Conservation (phyloP, 2,888 invertebrate species). For the Lasioglossum villosulum region DNA sequence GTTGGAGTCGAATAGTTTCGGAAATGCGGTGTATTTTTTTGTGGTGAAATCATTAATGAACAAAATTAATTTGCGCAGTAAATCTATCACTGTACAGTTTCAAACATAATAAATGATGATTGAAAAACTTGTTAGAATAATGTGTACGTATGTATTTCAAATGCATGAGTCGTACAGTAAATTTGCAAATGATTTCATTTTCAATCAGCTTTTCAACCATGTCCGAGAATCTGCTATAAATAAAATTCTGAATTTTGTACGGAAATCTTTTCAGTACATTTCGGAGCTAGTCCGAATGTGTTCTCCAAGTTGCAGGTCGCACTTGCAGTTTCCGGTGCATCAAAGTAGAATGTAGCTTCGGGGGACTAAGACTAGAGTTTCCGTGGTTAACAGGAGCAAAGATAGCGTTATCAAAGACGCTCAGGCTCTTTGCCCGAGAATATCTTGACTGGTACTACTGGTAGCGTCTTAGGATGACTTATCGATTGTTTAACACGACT, state of each 20-base stretch:
- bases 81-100: too few relatives aligned
- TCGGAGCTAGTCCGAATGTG: neutral
- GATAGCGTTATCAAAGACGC: conserved; percentile 12
- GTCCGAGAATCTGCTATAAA: too few relatives aligned
- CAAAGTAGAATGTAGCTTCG: neutral
- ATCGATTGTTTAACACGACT: conserved; percentile 12
- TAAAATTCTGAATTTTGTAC: neutral
- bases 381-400: neutral
- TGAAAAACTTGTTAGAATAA: too few relatives aligned
- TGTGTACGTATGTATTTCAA: too few relatives aligned
- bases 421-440: neutral
- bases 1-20: neutral
- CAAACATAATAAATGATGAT: too few relatives aligned
- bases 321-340: neutral
- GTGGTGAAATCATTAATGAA: too few relatives aligned
- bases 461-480: neutral
- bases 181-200: neutral
- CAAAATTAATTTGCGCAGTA: too few relatives aligned
- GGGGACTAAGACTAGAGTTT: neutral
- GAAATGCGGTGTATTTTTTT: too few relatives aligned
- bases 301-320: neutral
- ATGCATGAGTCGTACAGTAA: neutral
- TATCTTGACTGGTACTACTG: neutral
- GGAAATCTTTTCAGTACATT: neutral
- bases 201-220: too few relatives aligned